phyloP scores from a whole-genome alignment of 2,888 invertebrate species.

The Caenorhabditis virilis region DNA sequence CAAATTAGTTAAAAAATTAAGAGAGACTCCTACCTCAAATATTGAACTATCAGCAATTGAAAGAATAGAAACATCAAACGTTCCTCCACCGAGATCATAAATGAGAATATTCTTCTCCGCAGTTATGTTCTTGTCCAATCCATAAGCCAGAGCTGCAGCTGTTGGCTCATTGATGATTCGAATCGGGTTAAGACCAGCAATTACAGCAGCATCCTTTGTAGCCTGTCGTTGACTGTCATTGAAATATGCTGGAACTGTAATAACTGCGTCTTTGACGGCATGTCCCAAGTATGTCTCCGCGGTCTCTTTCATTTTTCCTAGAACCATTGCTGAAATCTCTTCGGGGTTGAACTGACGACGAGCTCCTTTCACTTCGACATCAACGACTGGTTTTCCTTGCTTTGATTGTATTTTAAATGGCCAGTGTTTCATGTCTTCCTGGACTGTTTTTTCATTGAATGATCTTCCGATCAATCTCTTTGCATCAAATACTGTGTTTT shows the following conservation, averaged over 20 bases:
- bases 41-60: constrained; percentile 39
- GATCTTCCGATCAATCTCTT: constrained; percentile 71
- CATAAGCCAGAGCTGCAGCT: constrained; percentile 82
- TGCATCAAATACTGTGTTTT: constrained; percentile 56
- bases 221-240: constrained; percentile 77
- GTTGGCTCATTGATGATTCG: constrained; percentile 72
- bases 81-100: constrained; percentile 73
- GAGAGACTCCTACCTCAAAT: constrained; percentile 40
- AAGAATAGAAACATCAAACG: constrained; percentile 64
- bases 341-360: constrained; percentile 74
- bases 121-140: constrained; percentile 70
- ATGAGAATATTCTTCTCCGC: constrained; percentile 55
- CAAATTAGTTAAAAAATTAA: no score
- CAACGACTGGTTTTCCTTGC: constrained; percentile 59
- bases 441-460: constrained; percentile 70
- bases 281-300: constrained; percentile 69
- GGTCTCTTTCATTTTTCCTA: constrained; percentile 67
- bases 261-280: constrained; percentile 76
- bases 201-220: constrained; percentile 71
- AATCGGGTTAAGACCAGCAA: constrained; percentile 71
- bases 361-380: constrained; percentile 85
- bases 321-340: constrained; percentile 65
- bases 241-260: constrained; percentile 85
- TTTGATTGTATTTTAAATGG: constrained; percentile 60
- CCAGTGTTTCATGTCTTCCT: constrained; percentile 66